Conservation (phyloP, 2,888 invertebrate species). For the Priocnemis perturbator region DNA sequence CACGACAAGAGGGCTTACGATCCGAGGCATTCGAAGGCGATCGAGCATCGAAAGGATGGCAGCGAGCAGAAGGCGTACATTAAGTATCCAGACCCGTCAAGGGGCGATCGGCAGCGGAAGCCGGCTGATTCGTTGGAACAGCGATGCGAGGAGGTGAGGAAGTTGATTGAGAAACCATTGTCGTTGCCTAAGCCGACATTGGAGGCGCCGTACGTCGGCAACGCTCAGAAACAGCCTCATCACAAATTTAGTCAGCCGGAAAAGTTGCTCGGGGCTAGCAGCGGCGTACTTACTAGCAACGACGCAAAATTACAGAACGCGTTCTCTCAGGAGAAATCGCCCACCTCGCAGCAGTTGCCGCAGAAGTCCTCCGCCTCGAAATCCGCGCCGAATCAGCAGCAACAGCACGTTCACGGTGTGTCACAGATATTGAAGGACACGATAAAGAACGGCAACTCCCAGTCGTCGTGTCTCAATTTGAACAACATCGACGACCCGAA, state of each 20-base stretch:
- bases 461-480: constrained; percentile 46
- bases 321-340: constrained; percentile 55
- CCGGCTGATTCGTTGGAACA: constrained; percentile 65
- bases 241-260: constrained; percentile 61
- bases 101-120: constrained; percentile 59
- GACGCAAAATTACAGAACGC: constrained; percentile 43
- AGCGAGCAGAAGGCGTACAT: constrained; percentile 59
- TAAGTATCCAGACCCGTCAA: constrained; percentile 59
- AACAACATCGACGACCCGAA: constrained; percentile 67
- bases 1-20: constrained; percentile 66
- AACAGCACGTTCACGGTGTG: constrained; percentile 55
- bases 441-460: constrained; percentile 60
- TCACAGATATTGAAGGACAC: constrained; percentile 57
- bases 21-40: constrained; percentile 56
- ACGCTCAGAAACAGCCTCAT: constrained; percentile 66
- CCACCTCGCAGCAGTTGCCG: constrained; percentile 36
- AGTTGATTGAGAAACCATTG: constrained; percentile 69
- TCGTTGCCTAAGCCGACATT: constrained; percentile 62
- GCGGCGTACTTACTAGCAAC: constrained; percentile 27
- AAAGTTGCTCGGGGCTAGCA: constrained; percentile 35
- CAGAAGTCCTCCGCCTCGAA: constrained; percentile 42
- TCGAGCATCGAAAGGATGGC: constrained; percentile 58
- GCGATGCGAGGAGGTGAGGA: constrained; percentile 68
- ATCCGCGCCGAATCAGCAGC: constrained; percentile 19
- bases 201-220: constrained; percentile 62